Conservation (phyloP, 2,113 vertebrate genomes). For the Chrysochloris asiatica region DNA sequence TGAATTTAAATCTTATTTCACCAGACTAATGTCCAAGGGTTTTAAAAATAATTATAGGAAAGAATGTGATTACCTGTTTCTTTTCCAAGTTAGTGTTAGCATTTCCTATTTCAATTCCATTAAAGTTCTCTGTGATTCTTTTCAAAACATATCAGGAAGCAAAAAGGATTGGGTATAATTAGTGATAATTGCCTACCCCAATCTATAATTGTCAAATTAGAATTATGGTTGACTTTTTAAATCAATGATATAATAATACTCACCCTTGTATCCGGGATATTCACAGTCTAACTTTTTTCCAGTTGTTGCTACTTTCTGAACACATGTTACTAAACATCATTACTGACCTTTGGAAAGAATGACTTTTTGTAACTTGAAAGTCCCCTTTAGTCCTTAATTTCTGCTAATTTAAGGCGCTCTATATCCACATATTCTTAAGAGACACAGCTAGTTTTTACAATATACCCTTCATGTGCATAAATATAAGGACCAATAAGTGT, state of each 20-base stretch:
- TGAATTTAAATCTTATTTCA: constrained; percentile 10
- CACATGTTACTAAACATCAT: background rate
- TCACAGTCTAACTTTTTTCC: constrained; percentile 11
- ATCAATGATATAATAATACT: background rate
- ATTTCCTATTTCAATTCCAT: background rate
- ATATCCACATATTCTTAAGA: constrained; percentile 14
- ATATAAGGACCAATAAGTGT: constrained; percentile 72
- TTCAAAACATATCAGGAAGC: background rate
- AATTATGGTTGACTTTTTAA: background rate
- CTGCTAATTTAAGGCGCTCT: constrained; percentile 21
- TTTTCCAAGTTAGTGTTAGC: background rate
- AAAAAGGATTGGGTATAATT: background rate
- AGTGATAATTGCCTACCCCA: background rate
- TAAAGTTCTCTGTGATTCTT: too few relatives aligned
- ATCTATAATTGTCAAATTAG: constrained; percentile 10
- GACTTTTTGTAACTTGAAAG: constrained; percentile 49
- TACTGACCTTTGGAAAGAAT: constrained; percentile 31
- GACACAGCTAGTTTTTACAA: background rate
- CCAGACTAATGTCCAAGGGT: background rate
- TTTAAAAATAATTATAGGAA: background rate
- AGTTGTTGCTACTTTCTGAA: constrained; percentile 30
- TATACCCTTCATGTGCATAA: constrained; percentile 41
- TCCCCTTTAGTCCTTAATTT: constrained; percentile 32
- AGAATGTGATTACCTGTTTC: background rate
- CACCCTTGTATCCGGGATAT: background rate